Base-by-base conservation (phyloP, 2,113 vertebrate species). In the Paramisgurnus dabryanus region DNA sequence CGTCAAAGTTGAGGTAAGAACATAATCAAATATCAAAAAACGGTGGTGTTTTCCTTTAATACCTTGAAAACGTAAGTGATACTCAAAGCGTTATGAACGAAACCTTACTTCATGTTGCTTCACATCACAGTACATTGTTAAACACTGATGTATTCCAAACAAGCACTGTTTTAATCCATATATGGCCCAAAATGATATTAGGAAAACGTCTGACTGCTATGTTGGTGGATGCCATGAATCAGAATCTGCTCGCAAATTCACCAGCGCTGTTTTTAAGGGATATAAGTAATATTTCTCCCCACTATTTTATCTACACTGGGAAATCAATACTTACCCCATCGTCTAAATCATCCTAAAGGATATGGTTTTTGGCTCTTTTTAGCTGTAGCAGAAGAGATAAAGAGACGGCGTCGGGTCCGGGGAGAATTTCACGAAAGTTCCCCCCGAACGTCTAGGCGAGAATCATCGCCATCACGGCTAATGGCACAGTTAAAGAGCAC, bases 211-310 rank as follows among this genome's bases (percentile, higher is more conserved):
- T 15, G 17, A 17, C 15, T 7, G 17, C n/a, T 58, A 8, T 58
- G 17, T 69, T 47, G 22, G 67, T 72, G 49, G 60, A 43, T 22
- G 6, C 17, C 1, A 43, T 39, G 49, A 72, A 47, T 68, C 34
- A 76, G 43, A 45, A 34, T 13, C 50, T 57, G 53, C 12, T 55
- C 12, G 9, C 40, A n/a, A 11, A 40, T 55, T 76, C 34, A 45
- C 65, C 47, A n/a, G 22, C 34, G 63, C 63, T 49, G 34, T 50
- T 76, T 79, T 12, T 65, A 64, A 80, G 79, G 80, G 83, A 80
- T 81, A 81, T 80, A 70, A 77, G 88, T 82, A 80, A 87, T 87
- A 86, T 86, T 89, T 86, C 85, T 87, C 83, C 80, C 70, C 64
- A 82, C 85, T 82, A 84, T 86, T 85, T 84, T 83, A 86, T 86